Percentiles rank a stretch among this genome's conserved stretches.
Evolutionary conservation across 2,888 invertebrate species (phyloP).

Genomic region (Lepetodrilus schrolli): DNA sequence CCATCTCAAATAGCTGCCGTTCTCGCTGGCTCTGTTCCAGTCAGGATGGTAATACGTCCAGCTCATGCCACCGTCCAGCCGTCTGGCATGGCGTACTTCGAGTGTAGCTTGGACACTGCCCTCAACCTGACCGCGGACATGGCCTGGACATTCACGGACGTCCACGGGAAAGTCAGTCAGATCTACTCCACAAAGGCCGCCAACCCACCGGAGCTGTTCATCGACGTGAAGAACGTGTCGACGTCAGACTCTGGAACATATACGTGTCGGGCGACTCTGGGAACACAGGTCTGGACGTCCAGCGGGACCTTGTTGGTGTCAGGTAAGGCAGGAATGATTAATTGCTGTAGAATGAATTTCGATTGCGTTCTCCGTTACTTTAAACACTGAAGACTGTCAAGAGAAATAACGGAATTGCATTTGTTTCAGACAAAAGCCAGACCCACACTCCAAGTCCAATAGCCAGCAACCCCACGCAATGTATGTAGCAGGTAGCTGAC

Average conservation of each 20-base stretch:
- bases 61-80: not conserved
- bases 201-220: not conserved
- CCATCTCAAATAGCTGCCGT: no score
- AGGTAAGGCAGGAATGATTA: no score
- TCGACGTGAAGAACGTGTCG: not conserved
- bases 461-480: no score
- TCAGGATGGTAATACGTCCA: not conserved
- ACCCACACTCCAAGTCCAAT: no score
- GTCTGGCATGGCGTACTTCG: not conserved
- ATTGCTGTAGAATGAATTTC: no score
- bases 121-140: not conserved
- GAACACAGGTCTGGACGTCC: not conserved
- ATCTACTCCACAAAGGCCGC: not conserved
- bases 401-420: no score
- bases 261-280: not conserved
- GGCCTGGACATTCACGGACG: not conserved
- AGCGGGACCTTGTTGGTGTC: not conserved
- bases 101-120: not conserved
- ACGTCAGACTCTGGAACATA: not conserved
- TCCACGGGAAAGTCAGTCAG: not conserved
- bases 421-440: no score
- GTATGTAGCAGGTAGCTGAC: no score
- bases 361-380: no score
- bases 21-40: not conserved
- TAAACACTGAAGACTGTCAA: no score